phyloP scores from a whole-genome alignment of 2,797 vertebrate genomes.

The Kryptolebias ocellatus region DNA sequence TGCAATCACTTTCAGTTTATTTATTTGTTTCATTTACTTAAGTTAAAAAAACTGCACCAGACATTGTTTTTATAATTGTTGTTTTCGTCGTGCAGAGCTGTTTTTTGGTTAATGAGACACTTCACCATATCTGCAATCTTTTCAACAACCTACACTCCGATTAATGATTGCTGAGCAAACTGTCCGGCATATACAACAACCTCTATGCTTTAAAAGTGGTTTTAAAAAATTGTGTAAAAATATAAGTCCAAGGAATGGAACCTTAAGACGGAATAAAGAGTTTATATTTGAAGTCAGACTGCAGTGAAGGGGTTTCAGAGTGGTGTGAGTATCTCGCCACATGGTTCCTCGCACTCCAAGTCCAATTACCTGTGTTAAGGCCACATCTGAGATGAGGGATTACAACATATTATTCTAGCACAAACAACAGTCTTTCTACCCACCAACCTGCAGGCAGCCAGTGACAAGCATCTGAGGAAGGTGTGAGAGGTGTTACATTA shows the following conservation, averaged over 20 bases:
- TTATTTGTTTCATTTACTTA: not conserved
- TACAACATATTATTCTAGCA: slow-evolving; percentile 79
- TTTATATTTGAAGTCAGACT: slow-evolving; percentile 40
- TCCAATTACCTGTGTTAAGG: slow-evolving; percentile 83
- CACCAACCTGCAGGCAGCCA: slow-evolving; percentile 72
- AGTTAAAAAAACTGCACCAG: not conserved
- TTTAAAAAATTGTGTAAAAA: no score
- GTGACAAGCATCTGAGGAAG: slow-evolving; percentile 58
- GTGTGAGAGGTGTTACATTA: slow-evolving; percentile 87
- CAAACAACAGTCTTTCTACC: slow-evolving; percentile 79
- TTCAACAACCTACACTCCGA: not conserved
- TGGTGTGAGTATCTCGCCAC: slow-evolving; percentile 51
- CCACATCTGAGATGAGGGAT: slow-evolving; percentile 72
- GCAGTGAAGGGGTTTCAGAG: slow-evolving; percentile 38
- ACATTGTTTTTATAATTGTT: not conserved
- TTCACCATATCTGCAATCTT: not conserved
- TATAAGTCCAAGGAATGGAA: no score
- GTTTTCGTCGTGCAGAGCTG: not conserved
- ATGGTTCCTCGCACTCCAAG: slow-evolving; percentile 67
- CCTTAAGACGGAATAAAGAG: slow-evolving; percentile 26
- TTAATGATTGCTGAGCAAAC: not conserved
- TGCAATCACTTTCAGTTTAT: not conserved
- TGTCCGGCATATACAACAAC: no score
- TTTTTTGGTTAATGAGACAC: not conserved
- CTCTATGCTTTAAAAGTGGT: no score